Evolutionary conservation across 2,113 vertebrate genomes (phyloP).

Genomic region (Hippoglossus stenolepis): DNA sequence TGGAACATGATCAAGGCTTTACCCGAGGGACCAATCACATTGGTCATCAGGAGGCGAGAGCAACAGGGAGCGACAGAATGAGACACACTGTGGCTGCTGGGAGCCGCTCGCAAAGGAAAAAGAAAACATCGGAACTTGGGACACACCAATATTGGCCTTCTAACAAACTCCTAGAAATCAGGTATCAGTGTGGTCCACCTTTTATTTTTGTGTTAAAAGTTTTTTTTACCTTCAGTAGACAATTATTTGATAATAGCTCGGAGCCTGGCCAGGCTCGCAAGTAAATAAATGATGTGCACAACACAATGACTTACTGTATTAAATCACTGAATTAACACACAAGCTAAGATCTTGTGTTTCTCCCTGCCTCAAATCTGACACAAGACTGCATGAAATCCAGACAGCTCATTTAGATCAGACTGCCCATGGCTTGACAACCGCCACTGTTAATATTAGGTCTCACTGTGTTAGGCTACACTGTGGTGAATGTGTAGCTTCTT

Average conservation of each 20-base stretch:
- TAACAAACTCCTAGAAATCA: background rate
- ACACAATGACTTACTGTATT: background rate
- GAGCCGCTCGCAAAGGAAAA: background rate
- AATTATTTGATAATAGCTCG: background rate
- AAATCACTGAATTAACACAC: background rate
- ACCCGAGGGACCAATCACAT: conserved; percentile 85
- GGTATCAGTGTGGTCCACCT: background rate
- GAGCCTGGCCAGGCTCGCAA: background rate
- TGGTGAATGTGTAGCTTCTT: too few species aligned
- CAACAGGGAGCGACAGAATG: conserved; percentile 2
- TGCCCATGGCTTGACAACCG: too few species aligned
- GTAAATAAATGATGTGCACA: background rate
- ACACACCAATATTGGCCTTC: background rate
- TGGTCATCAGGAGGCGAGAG: conserved; percentile 80
- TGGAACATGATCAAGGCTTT: conserved; percentile 92
- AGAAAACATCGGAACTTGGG: background rate
- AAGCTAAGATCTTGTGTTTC: background rate
- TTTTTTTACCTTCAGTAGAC: background rate
- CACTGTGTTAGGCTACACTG: too few species aligned
- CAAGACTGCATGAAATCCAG: background rate
- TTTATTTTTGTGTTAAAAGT: background rate
- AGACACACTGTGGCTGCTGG: conserved; percentile 3
- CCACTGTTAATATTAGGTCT: too few species aligned
- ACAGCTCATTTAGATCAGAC: background rate
- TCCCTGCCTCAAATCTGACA: background rate